Percentiles rank a stretch among this genome's conserved stretches.
phyloP scores from a whole-genome alignment of 2,797 vertebrate species.

The Erithacus rubecula region DNA sequence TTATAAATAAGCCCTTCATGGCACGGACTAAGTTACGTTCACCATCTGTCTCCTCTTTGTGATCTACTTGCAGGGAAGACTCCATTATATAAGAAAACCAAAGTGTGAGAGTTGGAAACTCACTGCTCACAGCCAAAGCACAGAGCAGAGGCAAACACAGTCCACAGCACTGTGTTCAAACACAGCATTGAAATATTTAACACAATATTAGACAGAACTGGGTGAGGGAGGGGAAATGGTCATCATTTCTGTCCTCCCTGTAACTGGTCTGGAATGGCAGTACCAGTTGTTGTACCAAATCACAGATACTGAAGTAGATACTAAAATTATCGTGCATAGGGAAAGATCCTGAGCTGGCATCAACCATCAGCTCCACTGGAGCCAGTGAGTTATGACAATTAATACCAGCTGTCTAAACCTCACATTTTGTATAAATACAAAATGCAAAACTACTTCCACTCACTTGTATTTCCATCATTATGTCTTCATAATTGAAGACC shows the following conservation, averaged over 20 bases:
- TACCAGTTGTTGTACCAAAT: slow-evolving; percentile 37
- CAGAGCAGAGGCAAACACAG: background rate
- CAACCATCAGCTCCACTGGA: background rate
- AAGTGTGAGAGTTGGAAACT: slow-evolving; percentile 1
- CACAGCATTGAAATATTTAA: background rate
- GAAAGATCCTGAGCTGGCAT: background rate
- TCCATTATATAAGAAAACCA: slow-evolving; percentile 42
- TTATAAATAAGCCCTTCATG: slow-evolving; percentile 59
- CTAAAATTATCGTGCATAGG: background rate
- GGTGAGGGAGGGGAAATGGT: background rate
- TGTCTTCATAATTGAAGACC: background rate
- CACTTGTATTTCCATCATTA: background rate
- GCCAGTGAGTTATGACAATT: background rate
- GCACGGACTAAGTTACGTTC: background rate
- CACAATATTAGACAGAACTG: background rate
- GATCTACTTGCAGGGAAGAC: slow-evolving; percentile 14
- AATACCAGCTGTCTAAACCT: background rate
- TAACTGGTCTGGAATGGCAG: slow-evolving; percentile 18
- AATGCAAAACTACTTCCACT: background rate
- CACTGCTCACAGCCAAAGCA: background rate
- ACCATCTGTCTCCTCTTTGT: slow-evolving; percentile 59
- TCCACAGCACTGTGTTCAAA: too few relatives aligned
- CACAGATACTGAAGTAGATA: slow-evolving; percentile 1
- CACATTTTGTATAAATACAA: background rate
- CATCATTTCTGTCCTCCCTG: background rate